phyloP scores from a whole-genome alignment of 2,797 vertebrate genomes.

The Mustela erminea region DNA sequence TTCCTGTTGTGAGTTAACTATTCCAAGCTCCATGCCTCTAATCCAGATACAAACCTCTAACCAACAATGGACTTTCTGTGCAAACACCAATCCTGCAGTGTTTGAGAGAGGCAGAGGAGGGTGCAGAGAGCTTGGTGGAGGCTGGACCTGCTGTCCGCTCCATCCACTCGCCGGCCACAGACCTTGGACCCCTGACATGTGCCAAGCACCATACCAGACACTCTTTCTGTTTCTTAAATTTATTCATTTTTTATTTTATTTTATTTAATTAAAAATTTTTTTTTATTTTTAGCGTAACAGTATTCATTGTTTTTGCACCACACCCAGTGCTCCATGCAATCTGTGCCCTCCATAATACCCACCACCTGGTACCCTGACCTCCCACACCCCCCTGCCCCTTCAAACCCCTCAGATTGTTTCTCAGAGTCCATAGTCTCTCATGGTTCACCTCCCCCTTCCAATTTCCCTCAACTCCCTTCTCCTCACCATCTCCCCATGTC shows the following conservation, averaged over 20 bases:
- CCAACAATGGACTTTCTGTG: background rate
- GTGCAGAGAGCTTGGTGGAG: background rate
- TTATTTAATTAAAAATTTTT: background rate
- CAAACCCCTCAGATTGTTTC: no score
- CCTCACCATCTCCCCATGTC: no score
- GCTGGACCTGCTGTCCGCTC: background rate
- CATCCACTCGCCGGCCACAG: rapidly evolving
- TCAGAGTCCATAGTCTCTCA: no score
- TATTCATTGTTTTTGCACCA: no score
- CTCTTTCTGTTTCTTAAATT: background rate
- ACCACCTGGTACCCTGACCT: no score
- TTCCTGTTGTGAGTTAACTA: background rate
- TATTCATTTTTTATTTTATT: background rate
- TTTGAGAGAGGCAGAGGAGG: background rate
- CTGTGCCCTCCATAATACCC: no score
- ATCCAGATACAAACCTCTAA: background rate
- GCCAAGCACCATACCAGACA: background rate
- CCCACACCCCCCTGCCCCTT: no score
- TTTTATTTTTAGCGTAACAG: no score
- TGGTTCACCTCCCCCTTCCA: no score
- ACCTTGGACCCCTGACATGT: rapidly evolving
- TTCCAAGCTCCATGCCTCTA: no score
- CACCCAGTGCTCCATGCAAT: no score
- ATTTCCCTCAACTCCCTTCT: no score
- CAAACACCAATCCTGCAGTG: rapidly evolving